Percentiles rank a stretch among this genome's conserved stretches.
phyloP scores from a whole-genome alignment of 2,888 invertebrate genomes.

The Choristoneura rosaceana region DNA sequence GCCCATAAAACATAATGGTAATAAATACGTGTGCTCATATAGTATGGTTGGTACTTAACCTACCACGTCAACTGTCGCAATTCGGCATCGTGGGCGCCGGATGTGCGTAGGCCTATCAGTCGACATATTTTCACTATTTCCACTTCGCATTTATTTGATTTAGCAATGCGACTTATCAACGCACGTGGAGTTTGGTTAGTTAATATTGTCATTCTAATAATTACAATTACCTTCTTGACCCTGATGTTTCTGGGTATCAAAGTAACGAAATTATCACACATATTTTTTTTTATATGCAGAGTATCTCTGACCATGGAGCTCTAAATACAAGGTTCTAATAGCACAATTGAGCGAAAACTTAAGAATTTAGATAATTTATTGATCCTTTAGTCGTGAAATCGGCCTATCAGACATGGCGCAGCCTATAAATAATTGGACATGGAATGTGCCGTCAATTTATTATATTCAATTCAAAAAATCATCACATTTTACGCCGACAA shows the following conservation, averaged over 20 bases:
- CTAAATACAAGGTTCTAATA: no score
- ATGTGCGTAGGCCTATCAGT: slow-evolving; percentile 57
- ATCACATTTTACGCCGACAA: no score
- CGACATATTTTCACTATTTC: slow-evolving; percentile 54
- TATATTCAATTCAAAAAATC: no score
- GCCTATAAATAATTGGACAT: no score
- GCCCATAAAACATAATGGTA: background rate
- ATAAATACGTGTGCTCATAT: background rate
- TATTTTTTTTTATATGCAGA: no score
- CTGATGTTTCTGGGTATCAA: background rate
- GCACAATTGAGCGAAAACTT: no score
- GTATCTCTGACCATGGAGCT: no score
- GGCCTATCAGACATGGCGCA: no score
- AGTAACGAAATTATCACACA: background rate
- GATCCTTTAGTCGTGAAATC: no score
- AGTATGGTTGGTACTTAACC: slow-evolving; percentile 5
- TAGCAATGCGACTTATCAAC: slow-evolving; percentile 24
- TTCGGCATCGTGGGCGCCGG: slow-evolving; percentile 59
- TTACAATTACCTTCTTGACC: background rate
- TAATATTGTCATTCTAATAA: slow-evolving; percentile 7
- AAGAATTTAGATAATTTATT: no score
- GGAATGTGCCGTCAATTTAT: no score
- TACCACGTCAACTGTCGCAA: slow-evolving; percentile 48
- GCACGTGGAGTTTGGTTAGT: slow-evolving; percentile 16
- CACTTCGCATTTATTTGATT: slow-evolving; percentile 44